Conservation (phyloP, 2,113 vertebrate species). For the Oreochromis aureus region DNA sequence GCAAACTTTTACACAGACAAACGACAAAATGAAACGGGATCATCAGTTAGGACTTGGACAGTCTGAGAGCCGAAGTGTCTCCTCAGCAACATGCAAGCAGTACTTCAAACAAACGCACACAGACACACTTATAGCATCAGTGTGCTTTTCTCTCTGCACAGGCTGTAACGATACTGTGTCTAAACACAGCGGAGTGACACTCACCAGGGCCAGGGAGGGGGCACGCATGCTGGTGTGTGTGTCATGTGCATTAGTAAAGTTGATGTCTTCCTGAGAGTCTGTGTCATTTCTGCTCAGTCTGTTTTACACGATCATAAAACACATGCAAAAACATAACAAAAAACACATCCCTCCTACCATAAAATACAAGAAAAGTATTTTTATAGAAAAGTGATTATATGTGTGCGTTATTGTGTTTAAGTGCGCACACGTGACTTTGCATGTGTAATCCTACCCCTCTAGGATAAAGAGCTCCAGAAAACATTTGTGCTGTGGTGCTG, state of each 20-base stretch:
- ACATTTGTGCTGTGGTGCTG: slow-evolving; percentile 64
- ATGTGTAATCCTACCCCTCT: slow-evolving; percentile 61
- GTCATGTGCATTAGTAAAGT: background rate
- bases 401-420: background rate
- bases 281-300: background rate
- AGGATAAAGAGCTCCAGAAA: slow-evolving; percentile 55
- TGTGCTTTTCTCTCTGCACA: background rate
- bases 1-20: background rate
- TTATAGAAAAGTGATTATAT: background rate
- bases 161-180: slow-evolving; percentile 9
- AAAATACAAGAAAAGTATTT: background rate
- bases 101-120: background rate
- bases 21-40: background rate
- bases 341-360: background rate
- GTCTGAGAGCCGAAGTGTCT: background rate
- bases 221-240: background rate
- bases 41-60: background rate
- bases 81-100: background rate
- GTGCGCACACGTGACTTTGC: background rate
- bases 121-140: background rate
- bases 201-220: background rate
- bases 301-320: background rate
- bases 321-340: background rate
- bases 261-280: background rate
- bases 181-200: background rate